Percentiles rank a stretch among this genome's conserved stretches.
phyloP scores from a whole-genome alignment of 2,113 vertebrate species.

The Ifrita kowaldi region DNA sequence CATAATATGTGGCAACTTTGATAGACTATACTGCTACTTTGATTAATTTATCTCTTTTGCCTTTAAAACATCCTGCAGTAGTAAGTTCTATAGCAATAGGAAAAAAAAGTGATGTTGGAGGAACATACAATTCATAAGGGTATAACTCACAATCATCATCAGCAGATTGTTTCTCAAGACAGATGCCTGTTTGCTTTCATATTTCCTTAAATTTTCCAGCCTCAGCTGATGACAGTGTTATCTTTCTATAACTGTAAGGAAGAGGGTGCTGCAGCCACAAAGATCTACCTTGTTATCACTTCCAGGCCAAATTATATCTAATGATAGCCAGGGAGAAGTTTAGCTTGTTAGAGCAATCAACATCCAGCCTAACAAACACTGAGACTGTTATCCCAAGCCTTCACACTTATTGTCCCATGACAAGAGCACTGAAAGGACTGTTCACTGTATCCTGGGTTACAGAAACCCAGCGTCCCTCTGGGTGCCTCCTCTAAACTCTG shows the following conservation, averaged over 20 bases:
- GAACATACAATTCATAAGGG: fast-evolving
- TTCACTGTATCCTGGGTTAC: neutral
- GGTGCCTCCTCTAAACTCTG: neutral
- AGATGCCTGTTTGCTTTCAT: neutral
- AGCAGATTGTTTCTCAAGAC: neutral
- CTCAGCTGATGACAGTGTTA: neutral
- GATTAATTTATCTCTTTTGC: neutral
- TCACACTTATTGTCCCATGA: neutral
- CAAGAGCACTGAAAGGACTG: neutral
- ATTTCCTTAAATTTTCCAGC: neutral
- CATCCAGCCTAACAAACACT: neutral
- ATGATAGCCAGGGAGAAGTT: neutral
- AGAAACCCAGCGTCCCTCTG: neutral
- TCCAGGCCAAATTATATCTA: neutral
- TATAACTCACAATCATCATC: neutral
- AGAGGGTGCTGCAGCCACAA: neutral
- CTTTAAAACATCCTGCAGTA: neutral
- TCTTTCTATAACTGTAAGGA: neutral
- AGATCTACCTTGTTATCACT: neutral
- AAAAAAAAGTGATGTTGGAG: neutral
- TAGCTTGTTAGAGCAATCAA: neutral
- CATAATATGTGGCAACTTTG: neutral
- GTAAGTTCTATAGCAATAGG: neutral
- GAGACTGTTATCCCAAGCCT: neutral
- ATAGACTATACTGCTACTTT: neutral